A percentile compares a stretch with the other conserved stretches of the same genome.
Conservation (phyloP, 2,888 invertebrate genomes). For the Aphidius colemani region DNA sequence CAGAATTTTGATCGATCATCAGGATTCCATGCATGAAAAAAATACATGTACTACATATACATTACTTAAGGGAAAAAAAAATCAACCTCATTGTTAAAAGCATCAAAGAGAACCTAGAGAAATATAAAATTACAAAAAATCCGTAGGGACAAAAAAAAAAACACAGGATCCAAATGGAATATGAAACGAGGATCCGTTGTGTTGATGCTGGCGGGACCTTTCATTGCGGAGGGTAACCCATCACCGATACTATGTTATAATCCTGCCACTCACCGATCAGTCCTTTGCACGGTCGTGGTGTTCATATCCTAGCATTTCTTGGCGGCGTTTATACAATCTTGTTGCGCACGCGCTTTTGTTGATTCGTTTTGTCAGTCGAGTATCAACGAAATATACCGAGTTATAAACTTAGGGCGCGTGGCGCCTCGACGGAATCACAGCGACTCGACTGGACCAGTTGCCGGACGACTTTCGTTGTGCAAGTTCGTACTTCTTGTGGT, state of each 20-base stretch:
- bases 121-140: background rate
- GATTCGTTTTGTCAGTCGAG: slow-evolving; percentile 29
- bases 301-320: slow-evolving; percentile 8
- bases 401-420: slow-evolving; percentile 52
- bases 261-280: slow-evolving; percentile 41
- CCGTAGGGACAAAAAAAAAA: slow-evolving; percentile 4
- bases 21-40: too few species aligned
- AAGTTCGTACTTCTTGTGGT: slow-evolving; percentile 27
- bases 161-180: slow-evolving; percentile 40
- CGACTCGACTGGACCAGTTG: slow-evolving; percentile 48
- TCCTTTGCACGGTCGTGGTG: slow-evolving; percentile 31
- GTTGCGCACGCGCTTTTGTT: slow-evolving; percentile 29
- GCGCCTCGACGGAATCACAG: slow-evolving; percentile 49
- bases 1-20: too few species aligned
- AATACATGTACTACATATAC: too few species aligned
- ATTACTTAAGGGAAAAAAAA: background rate
- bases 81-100: background rate
- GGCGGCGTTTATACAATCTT: slow-evolving; percentile 31
- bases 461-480: slow-evolving; percentile 53
- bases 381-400: slow-evolving; percentile 42
- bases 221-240: slow-evolving; percentile 31
- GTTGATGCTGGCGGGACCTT: slow-evolving; percentile 38
- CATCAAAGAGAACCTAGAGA: background rate
- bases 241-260: slow-evolving; percentile 37
- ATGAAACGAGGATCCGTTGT: slow-evolving; percentile 42